A percentile compares a stretch with the other conserved stretches of the same genome.
These are phyloP conservation scores for Dromius quadrimaculatus DNA, from an alignment of 2,888 invertebrate genomes.

Conservation along the genomic window DNA sequence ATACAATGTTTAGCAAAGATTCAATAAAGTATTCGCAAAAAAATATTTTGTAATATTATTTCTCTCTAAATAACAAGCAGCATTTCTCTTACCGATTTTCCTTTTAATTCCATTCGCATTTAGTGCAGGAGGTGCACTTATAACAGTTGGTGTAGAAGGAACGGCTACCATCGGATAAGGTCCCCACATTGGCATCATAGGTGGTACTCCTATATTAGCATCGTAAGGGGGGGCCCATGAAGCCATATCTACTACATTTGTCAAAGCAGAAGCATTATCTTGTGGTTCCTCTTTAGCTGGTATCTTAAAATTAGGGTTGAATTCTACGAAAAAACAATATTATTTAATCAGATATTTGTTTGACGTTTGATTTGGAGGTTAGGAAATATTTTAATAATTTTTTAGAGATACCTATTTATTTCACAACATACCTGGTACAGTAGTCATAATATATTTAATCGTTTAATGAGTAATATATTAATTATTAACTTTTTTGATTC, in stretches of 20 bases:
- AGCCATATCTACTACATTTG: conserved; percentile 37
- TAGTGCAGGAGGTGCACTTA: conserved; percentile 32
- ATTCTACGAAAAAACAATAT: conserved; percentile 17
- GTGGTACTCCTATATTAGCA: not conserved
- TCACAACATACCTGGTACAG: conserved; percentile 11
- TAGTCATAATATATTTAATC: not conserved
- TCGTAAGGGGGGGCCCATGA: not conserved
- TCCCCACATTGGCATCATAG: conserved; percentile 14
- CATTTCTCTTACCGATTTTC: conserved; percentile 30
- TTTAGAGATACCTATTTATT: not conserved
- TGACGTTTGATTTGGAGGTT: conserved; percentile 13
- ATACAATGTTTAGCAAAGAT: not conserved
- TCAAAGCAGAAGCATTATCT: conserved; percentile 2
- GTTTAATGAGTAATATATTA: no score
- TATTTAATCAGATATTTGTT: not conserved
- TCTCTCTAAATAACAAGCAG: not conserved
- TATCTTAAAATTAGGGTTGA: conserved; percentile 38
- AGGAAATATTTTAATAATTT: not conserved
- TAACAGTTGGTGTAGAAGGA: conserved; percentile 31
- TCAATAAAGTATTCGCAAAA: not conserved
- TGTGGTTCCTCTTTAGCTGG: not conserved
- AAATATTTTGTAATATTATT: not conserved
- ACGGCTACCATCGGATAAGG: not conserved
- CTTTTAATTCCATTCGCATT: conserved; percentile 42
- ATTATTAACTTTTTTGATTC: no score